A percentile compares a stretch with the other conserved stretches of the same genome.
These are phyloP conservation scores for Brachynemurus nebulosus DNA, from an alignment of 2,888 invertebrate species.

Conservation along the genomic window DNA sequence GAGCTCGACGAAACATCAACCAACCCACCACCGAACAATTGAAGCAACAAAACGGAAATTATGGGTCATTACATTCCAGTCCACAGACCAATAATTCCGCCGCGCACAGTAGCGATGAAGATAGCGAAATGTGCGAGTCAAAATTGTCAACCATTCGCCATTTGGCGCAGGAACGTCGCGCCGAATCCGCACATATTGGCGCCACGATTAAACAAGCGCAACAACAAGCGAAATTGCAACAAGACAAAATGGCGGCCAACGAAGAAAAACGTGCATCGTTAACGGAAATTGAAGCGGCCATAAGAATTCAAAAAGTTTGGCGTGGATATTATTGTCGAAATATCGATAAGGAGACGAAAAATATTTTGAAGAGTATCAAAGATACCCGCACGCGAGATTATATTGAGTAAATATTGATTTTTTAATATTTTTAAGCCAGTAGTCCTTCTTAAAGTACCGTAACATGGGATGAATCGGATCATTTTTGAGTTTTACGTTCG, in stretches of 20 bases:
- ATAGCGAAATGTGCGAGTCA: slow-evolving; percentile 50
- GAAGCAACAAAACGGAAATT: background rate
- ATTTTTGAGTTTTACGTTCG: too few relatives aligned
- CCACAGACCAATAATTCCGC: slow-evolving; percentile 21
- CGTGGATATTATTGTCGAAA: slow-evolving; percentile 69
- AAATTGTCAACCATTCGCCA: slow-evolving; percentile 51
- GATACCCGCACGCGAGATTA: slow-evolving; percentile 68
- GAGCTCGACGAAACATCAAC: slow-evolving; percentile 17
- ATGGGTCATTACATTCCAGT: background rate
- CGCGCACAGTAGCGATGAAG: slow-evolving; percentile 41
- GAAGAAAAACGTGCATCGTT: slow-evolving; percentile 13
- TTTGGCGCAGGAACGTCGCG: slow-evolving; percentile 37
- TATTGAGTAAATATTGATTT: slow-evolving; percentile 52
- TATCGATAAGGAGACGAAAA: slow-evolving; percentile 49
- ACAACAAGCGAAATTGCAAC: slow-evolving; percentile 37
- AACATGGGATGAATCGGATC: too few relatives aligned
- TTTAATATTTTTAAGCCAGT: slow-evolving; percentile 3
- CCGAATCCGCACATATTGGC: slow-evolving; percentile 26
- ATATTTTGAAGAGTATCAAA: slow-evolving; percentile 51
- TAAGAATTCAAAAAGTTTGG: slow-evolving; percentile 78
- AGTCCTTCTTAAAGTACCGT: too few relatives aligned
- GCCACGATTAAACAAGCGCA: slow-evolving; percentile 13
- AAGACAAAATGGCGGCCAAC: slow-evolving; percentile 29
- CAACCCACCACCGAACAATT: background rate
- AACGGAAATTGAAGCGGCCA: slow-evolving; percentile 38